Evolutionary conservation across 2,113 vertebrate genomes (phyloP).

Genomic region (Cynocephalus volans): DNA sequence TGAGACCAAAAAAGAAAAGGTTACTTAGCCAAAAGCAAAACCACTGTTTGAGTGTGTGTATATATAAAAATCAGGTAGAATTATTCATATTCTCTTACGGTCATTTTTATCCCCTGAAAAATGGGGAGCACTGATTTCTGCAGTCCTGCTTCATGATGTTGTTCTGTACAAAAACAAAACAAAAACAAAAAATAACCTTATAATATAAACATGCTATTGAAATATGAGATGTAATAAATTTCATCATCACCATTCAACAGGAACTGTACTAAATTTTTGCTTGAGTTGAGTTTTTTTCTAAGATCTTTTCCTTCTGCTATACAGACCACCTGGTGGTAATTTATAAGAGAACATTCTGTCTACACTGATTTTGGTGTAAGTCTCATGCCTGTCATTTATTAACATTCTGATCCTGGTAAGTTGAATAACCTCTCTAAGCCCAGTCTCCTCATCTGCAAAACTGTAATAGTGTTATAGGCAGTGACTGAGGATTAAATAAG

Average conservation of each 20-base stretch:
- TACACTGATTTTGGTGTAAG: neutral
- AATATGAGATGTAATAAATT: neutral
- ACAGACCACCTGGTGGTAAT: neutral
- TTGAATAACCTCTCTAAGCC: neutral
- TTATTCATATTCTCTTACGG: neutral
- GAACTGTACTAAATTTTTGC: neutral
- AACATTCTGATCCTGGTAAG: neutral
- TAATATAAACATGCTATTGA: neutral
- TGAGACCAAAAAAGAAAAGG: neutral
- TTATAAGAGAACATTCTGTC: neutral
- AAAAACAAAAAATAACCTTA: too few relatives aligned
- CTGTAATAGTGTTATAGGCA: neutral
- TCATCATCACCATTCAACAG: neutral
- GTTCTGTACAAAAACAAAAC: neutral
- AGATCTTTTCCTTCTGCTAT: neutral
- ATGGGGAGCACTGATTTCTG: neutral
- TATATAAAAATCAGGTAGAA: neutral
- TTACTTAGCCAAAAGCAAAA: constrained; percentile 4
- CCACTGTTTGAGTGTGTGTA: neutral
- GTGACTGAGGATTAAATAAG: neutral
- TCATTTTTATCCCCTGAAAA: neutral
- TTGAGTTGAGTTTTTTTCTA: neutral
- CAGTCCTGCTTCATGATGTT: neutral
- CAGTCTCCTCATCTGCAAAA: neutral
- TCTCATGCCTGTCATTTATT: neutral